These are phyloP conservation scores for Potorous gilbertii DNA, from an alignment of 2,797 vertebrate species.

Conservation along the genomic window DNA sequence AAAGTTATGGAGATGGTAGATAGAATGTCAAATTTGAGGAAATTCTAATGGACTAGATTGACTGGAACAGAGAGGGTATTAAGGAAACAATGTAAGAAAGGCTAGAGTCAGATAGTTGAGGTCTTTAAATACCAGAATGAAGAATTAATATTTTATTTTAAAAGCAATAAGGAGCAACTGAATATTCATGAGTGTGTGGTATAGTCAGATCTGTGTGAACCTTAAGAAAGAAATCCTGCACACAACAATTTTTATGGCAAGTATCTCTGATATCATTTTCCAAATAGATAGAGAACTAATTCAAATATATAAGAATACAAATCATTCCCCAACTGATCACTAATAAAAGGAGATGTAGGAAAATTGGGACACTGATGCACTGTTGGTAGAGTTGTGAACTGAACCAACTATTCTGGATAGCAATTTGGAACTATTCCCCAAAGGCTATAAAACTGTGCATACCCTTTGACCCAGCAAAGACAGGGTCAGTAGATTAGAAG, in stretches of 20 bases:
- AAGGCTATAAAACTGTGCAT: background rate
- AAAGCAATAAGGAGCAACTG: too few species aligned
- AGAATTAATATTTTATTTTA: background rate
- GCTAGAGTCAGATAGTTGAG: background rate
- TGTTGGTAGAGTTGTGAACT: background rate
- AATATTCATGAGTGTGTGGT: too few species aligned
- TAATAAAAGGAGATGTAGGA: background rate
- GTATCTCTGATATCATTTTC: too few species aligned
- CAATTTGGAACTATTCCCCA: background rate
- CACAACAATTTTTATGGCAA: too few species aligned
- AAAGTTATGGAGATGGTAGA: too few species aligned
- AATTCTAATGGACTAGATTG: too few species aligned
- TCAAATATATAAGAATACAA: background rate
- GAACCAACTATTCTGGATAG: background rate
- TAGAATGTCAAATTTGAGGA: too few species aligned
- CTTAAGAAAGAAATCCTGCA: too few species aligned
- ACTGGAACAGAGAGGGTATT: too few species aligned
- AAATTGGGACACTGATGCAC: background rate
- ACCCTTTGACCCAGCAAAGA: background rate
- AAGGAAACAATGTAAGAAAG: background rate
- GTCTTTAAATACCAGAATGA: background rate
- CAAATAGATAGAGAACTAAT: too few species aligned
- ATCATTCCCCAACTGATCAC: background rate
- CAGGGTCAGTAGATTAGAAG: background rate
- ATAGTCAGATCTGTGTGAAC: too few species aligned